Percentiles rank a stretch among this genome's conserved stretches.
Evolutionary conservation across 1,140 invertebrate species (phyloP).

Genomic region (Olivierus martensii): DNA sequence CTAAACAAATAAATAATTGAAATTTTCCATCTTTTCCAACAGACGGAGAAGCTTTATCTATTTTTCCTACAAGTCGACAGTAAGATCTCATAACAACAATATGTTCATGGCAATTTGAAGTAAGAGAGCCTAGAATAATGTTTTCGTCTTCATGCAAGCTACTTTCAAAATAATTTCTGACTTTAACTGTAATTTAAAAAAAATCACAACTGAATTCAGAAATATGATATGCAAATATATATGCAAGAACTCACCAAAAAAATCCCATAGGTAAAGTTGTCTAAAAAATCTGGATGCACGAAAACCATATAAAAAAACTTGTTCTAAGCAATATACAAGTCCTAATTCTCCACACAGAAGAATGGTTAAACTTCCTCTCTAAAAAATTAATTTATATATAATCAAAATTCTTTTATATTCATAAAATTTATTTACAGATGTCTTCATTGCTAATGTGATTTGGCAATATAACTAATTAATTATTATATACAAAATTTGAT

Average conservation of each 20-base stretch:
- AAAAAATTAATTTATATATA: slow-evolving; percentile 1
- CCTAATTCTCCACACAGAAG: slow-evolving; percentile 89
- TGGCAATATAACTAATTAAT: no score
- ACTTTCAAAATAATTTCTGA: slow-evolving; percentile 17
- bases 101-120: slow-evolving; percentile 18
- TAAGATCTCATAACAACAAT: slow-evolving; percentile 30
- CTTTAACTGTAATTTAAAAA: slow-evolving; percentile 11
- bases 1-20: slow-evolving; percentile 87
- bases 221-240: neutral
- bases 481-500: no score
- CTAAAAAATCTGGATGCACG: slow-evolving; percentile 77
- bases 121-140: slow-evolving; percentile 28
- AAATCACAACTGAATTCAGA: no score
- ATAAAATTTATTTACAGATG: neutral
- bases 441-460: no score
- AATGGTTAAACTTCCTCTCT: slow-evolving; percentile 67
- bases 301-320: slow-evolving; percentile 86
- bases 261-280: slow-evolving; percentile 97
- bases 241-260: slow-evolving; percentile 55
- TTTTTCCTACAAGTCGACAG: slow-evolving; percentile 42
- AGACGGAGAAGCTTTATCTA: slow-evolving; percentile 57
- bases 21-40: slow-evolving; percentile 97
- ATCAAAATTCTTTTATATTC: neutral
- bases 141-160: slow-evolving; percentile 22
- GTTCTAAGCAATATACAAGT: slow-evolving; percentile 80